Evolutionary conservation across 2,888 invertebrate species (phyloP), one percentile per base, ranked within the genome.

Genomic region (Aradus depressus): DNA sequence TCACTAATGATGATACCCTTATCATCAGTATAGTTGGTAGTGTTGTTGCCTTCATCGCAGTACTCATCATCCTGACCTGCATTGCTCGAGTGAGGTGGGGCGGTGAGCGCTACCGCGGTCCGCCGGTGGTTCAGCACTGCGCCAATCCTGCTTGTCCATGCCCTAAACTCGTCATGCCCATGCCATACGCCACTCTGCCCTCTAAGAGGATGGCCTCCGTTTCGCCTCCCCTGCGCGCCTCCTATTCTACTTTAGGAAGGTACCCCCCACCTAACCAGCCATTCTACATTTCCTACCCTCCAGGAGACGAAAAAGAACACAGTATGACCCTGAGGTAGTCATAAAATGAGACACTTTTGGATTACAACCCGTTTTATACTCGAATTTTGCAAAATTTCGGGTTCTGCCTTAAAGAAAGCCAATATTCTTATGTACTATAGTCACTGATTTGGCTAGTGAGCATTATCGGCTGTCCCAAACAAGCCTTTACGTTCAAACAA

Each of bases 11-110:
- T 62, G 91, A 91, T 61, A 90, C 89, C 3, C 72, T 92, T n/a
- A 91, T 92, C 45, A 91, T 92, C 53, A 89, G 89, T n/a, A 91
- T 92, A 59, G 90, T 91, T 0, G 90, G 90, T 1, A 90, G 91
- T 2, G 90, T 91, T 1, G 89, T 92, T 1, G 88, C 86, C 1
- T 88, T 92, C 64, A 89, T 92, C 58, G 85, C 85, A 10, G 84
- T 91, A 57, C 74, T 91, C 48, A 84, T 91, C 28, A 82, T 91
- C 23, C 80, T 81, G n/a, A 89, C 89, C 59, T 92, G 91, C 64
- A 84, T 91, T 34, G 84, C 90, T 26, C 75, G 90, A 14, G 67
- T 86, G 62, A 72, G 81, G 55, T 68, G 67, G 66, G 64, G 63
- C 61, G 58, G 57, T 43, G 61, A 61, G 18, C 81, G 81, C 38